phyloP scores from a whole-genome alignment of 2,113 vertebrate species.

The Oxygymnocypris stewartii region DNA sequence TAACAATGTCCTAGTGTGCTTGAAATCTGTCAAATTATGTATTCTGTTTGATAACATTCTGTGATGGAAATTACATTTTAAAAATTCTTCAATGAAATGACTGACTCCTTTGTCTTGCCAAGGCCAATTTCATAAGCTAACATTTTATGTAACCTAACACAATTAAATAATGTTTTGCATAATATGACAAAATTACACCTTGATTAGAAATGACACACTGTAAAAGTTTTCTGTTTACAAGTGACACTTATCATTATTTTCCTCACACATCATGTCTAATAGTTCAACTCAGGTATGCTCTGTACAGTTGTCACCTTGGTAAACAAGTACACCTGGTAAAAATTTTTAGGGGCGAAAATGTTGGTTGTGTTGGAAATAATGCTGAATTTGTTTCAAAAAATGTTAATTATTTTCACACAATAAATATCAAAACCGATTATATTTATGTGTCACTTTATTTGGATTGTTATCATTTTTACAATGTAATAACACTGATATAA shows the following conservation, averaged over 20 bases:
- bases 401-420: background rate
- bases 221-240: background rate
- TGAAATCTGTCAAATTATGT: background rate
- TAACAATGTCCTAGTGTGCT: background rate
- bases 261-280: slow-evolving; percentile 1
- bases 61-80: background rate
- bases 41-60: slow-evolving; percentile 1
- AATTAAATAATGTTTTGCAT: slow-evolving; percentile 5
- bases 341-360: background rate
- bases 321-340: background rate
- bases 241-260: background rate
- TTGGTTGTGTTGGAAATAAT: background rate
- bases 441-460: background rate
- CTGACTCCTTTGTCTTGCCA: background rate
- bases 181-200: slow-evolving; percentile 16
- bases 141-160: background rate
- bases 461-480: background rate
- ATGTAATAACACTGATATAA: background rate
- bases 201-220: background rate
- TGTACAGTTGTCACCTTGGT: background rate
- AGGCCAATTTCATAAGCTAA: background rate
- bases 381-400: background rate
- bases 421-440: background rate
- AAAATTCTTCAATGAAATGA: background rate
- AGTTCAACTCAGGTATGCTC: background rate